Percentiles rank a stretch among this genome's conserved stretches.
These are phyloP conservation scores for Heterocephalus glaber DNA, from an alignment of 2,113 vertebrate genomes.

Conservation along the genomic window DNA sequence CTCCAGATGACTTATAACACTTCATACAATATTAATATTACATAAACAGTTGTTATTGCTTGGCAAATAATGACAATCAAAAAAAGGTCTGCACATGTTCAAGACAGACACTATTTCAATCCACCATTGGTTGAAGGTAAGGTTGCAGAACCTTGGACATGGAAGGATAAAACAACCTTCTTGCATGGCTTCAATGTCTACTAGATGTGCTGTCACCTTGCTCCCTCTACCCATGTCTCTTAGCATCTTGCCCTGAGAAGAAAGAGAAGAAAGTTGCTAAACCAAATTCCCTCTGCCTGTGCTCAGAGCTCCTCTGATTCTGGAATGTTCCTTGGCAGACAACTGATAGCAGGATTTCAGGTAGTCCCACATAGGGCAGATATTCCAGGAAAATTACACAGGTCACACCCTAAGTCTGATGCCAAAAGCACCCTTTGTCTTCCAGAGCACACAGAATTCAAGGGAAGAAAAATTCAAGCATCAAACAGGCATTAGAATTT, in stretches of 20 bases:
- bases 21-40: neutral
- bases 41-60: neutral
- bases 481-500: neutral
- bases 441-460: neutral
- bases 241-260: neutral
- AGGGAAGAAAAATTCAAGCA: constrained; percentile 2
- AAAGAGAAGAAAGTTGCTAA: neutral
- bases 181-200: neutral
- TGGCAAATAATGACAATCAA: neutral
- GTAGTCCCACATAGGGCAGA: neutral
- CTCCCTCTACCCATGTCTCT: neutral
- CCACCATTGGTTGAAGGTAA: neutral
- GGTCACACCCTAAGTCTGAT: neutral
- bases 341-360: neutral
- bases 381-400: neutral
- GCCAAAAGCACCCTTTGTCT: neutral
- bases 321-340: neutral
- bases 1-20: neutral
- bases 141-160: neutral
- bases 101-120: neutral
- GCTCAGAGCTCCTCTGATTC: neutral
- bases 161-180: neutral
- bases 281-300: neutral
- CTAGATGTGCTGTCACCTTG: neutral
- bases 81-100: neutral